Evolutionary conservation across 2,797 vertebrate genomes (phyloP).

Genomic region (Typhlichthys eigenmanni): DNA sequence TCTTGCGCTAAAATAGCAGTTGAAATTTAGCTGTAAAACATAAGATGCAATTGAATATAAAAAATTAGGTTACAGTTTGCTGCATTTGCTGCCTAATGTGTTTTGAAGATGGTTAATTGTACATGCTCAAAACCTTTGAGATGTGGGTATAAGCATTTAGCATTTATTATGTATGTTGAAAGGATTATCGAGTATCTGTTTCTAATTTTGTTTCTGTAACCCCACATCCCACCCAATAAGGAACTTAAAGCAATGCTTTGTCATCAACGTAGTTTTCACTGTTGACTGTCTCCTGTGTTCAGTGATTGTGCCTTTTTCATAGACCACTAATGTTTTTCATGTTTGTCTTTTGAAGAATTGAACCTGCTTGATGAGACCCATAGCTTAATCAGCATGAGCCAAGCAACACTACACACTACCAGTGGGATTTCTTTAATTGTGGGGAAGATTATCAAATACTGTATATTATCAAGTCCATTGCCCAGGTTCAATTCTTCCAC

Average conservation of each 20-base stretch:
- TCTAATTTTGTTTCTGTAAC: background rate
- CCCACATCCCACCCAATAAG: background rate
- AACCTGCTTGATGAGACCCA: background rate
- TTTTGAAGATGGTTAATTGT: too few species aligned
- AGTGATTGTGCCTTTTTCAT: constrained; percentile 32
- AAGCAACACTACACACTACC: background rate
- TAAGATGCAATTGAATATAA: too few species aligned
- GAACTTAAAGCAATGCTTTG: background rate
- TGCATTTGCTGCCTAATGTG: too few species aligned
- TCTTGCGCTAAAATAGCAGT: too few species aligned
- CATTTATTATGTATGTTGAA: too few species aligned
- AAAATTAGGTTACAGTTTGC: too few species aligned
- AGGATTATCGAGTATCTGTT: too few species aligned
- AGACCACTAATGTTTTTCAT: background rate
- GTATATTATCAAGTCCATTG: background rate
- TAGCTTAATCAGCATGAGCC: background rate
- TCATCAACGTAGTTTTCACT: background rate
- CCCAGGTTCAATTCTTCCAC: background rate
- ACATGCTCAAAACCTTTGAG: too few species aligned
- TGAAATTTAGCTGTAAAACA: too few species aligned
- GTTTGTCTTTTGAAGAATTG: background rate
- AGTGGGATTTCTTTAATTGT: background rate
- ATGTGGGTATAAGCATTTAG: too few species aligned
- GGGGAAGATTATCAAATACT: too few species aligned
- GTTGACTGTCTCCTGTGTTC: constrained; percentile 1